Evolutionary conservation across 2,888 invertebrate genomes (phyloP).

Genomic region (Dioctria rufipes): DNA sequence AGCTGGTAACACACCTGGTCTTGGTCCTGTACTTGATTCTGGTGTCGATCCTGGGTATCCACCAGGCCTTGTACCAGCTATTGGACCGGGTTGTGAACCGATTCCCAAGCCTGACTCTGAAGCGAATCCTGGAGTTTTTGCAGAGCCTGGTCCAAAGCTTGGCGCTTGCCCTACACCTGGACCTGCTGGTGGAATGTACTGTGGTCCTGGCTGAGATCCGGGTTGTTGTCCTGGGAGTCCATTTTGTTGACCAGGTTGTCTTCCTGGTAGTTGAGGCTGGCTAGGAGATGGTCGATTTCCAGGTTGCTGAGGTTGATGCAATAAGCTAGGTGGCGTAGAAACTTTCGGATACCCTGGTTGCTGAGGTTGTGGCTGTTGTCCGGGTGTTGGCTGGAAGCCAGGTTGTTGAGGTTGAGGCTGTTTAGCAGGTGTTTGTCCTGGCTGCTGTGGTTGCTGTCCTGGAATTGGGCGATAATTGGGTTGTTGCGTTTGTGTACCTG

Average conservation of each 20-base stretch:
- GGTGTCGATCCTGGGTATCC: background rate
- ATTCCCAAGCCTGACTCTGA: background rate
- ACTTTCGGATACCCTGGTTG: background rate
- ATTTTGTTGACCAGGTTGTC: background rate
- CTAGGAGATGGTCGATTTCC: background rate
- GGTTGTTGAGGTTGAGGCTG: background rate
- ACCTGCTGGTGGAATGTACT: conserved; percentile 43
- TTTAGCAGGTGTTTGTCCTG: background rate
- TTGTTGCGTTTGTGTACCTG: background rate
- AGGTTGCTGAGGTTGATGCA: background rate
- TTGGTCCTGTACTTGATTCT: background rate
- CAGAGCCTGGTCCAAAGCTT: background rate
- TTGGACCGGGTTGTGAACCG: background rate
- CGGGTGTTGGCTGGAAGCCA: background rate
- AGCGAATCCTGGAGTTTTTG: background rate
- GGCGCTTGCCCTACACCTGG: conserved; percentile 55
- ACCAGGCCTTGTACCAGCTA: background rate
- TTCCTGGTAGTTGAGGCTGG: background rate
- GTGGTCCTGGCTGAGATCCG: conserved; percentile 18
- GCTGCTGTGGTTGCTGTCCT: background rate
- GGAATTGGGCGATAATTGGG: background rate
- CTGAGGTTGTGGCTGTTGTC: background rate
- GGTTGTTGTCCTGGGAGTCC: conserved; percentile 20
- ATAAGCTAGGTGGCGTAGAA: background rate
- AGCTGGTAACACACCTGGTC: background rate